Evolutionary conservation across 2,888 invertebrate genomes (phyloP), one percentile per base, ranked within the genome.

Genomic region (Archips crataeganus): DNA sequence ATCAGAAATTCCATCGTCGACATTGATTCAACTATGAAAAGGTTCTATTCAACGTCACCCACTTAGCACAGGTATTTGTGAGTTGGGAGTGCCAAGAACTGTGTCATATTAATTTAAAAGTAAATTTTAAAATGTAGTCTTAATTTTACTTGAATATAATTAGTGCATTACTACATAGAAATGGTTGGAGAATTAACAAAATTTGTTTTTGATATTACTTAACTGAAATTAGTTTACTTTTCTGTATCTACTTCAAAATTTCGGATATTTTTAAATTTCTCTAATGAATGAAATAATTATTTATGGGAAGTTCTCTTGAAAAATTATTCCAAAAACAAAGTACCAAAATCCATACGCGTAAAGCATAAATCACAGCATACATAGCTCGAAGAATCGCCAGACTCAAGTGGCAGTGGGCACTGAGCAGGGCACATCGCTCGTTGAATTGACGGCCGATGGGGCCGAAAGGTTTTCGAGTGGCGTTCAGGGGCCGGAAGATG

Each of bases 11-110:
- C 94, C 0, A 80, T 94, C 1, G 86, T 89, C 10, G 93, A 92
- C 63, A 94, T 94, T 68, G 94, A 94, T 75, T 76, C 83, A 0
- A 90, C 91, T 2, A 88, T 94, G 87, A 94, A 94, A 71, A 80
- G 93, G 8, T 88, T 86, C 75, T 94, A 93, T 76, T 82, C 82
- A 9, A 86, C 89, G 0, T 83, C 92, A 54, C 87, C 91, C 54
- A 89, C 92, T 67, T 93, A 92, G 87, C 89, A 87, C 77, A 82
- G 81, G 78, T 86, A 82, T 57, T 70, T 82, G 75, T 86, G 82
- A 82, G 76, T 68, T 45, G 66, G 66, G 11, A 11, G 11, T 15
- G 39, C 34, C 32, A 32, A 45, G 54, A 47, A 62, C 42, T 45
- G 54, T 64, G 66, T 61, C 66, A 61, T 66, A 71, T 59, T 51